Percentiles rank a stretch among this genome's conserved stretches.
Evolutionary conservation across 2,888 invertebrate genomes (phyloP).

Genomic region (Pseudanteris insignis): DNA sequence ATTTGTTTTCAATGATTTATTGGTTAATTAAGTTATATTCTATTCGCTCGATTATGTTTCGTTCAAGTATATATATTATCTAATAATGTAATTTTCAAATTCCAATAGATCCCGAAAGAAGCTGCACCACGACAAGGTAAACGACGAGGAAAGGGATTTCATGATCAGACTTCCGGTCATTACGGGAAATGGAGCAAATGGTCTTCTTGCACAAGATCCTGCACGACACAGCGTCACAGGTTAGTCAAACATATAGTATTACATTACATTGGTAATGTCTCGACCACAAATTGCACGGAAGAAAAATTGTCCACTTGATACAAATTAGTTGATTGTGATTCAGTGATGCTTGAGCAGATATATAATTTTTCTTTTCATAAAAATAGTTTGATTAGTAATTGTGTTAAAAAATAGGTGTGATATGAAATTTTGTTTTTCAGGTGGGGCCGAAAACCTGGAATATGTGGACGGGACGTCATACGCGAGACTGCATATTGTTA

Average conservation of each 20-base stretch:
- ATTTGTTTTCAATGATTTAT: no score
- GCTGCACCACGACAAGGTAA: constrained; percentile 61
- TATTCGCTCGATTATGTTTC: not conserved
- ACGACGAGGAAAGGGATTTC: constrained; percentile 54
- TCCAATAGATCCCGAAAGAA: constrained; percentile 64
- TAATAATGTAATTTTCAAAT: not conserved
- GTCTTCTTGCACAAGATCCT: constrained; percentile 82
- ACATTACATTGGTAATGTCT: no score
- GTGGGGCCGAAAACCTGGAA: constrained; percentile 76
- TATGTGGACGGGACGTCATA: constrained; percentile 81
- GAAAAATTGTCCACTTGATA: constrained; percentile 25
- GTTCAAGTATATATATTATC: no score
- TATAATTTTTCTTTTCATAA: not conserved
- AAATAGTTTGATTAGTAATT: no score
- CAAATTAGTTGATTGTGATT: no score
- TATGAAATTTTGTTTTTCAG: constrained; percentile 67
- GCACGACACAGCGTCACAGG: constrained; percentile 82
- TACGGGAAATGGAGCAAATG: constrained; percentile 85
- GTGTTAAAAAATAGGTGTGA: not conserved
- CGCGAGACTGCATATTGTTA: constrained; percentile 88
- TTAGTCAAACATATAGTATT: no score
- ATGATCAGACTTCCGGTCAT: constrained; percentile 60
- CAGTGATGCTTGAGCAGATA: not conserved
- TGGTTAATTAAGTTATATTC: no score
- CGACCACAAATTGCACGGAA: no score